A percentile compares a stretch with the other conserved stretches of the same genome.
These are phyloP conservation scores for Melanostoma mellinum DNA, from an alignment of 2,888 invertebrate genomes.

Conservation along the genomic window DNA sequence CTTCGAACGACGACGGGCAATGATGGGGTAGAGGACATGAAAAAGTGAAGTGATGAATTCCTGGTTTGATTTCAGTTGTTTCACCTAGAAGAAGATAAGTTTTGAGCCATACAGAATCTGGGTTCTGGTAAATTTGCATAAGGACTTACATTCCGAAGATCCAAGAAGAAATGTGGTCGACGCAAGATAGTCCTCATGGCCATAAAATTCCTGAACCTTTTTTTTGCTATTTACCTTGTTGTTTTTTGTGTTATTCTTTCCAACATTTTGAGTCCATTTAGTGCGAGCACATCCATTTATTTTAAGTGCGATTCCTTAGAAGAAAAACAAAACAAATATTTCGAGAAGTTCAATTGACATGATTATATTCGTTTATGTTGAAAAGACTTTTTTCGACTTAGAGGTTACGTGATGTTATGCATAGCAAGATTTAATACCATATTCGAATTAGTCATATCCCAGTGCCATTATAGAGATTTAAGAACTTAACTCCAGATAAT, in stretches of 20 bases:
- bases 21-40: slow-evolving; percentile 82
- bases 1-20: slow-evolving; percentile 84
- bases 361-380: too few species aligned
- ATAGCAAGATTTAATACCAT: too few species aligned
- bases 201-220: slow-evolving; percentile 59
- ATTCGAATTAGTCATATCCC: too few species aligned
- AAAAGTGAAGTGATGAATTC: slow-evolving; percentile 83
- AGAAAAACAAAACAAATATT: too few species aligned
- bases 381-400: too few species aligned
- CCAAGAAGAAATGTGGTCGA: slow-evolving; percentile 82
- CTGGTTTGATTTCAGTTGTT: slow-evolving; percentile 80
- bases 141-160: slow-evolving; percentile 81
- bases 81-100: slow-evolving; percentile 61
- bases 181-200: slow-evolving; percentile 81
- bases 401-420: too few species aligned
- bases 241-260: background rate
- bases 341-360: too few species aligned
- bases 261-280: slow-evolving; percentile 74
- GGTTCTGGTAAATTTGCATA: background rate
- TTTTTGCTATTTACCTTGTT: background rate
- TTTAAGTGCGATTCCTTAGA: slow-evolving; percentile 76
- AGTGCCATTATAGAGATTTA: too few species aligned
- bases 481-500: too few species aligned
- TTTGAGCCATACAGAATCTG: background rate
- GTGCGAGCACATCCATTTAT: slow-evolving; percentile 77